A percentile compares a stretch with the other conserved stretches of the same genome.
Conservation (phyloP, 2,113 vertebrate genomes). For the Isurus oxyrinchus region DNA sequence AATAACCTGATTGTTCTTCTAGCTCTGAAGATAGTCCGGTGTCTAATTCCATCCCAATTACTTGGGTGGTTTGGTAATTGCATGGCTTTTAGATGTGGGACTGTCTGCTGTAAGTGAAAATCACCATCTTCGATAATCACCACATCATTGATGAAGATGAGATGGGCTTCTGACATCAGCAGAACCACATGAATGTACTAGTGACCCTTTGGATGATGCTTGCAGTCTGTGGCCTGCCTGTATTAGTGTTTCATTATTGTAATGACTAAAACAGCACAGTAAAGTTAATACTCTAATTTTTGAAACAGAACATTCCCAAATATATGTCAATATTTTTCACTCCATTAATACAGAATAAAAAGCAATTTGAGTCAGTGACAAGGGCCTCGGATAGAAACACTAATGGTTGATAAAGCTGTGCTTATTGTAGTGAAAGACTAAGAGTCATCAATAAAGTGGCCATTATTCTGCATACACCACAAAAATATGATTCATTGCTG, state of each 20-base stretch:
- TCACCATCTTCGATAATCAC: background rate
- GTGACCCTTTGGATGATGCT: background rate
- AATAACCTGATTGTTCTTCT: background rate
- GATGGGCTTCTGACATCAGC: background rate
- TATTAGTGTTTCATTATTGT: background rate
- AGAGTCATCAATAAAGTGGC: background rate
- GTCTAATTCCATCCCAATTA: background rate
- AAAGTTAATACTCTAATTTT: background rate
- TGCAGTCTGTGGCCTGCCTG: background rate
- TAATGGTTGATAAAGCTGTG: background rate
- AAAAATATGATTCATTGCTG: background rate
- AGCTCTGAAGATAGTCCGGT: background rate
- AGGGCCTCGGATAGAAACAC: background rate
- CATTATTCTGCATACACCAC: background rate
- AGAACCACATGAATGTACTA: background rate
- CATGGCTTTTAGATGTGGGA: background rate
- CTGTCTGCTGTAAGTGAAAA: background rate
- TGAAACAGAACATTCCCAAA: background rate
- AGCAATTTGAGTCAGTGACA: background rate
- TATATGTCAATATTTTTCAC: background rate
- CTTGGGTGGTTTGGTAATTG: background rate
- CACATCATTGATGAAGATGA: background rate
- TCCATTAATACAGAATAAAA: background rate
- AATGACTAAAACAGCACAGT: background rate
- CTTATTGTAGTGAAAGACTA: background rate